Evolutionary conservation across 2,113 vertebrate species (phyloP), one percentile per base, ranked within the genome.

Genomic region (Ancistrus triradiatus): DNA sequence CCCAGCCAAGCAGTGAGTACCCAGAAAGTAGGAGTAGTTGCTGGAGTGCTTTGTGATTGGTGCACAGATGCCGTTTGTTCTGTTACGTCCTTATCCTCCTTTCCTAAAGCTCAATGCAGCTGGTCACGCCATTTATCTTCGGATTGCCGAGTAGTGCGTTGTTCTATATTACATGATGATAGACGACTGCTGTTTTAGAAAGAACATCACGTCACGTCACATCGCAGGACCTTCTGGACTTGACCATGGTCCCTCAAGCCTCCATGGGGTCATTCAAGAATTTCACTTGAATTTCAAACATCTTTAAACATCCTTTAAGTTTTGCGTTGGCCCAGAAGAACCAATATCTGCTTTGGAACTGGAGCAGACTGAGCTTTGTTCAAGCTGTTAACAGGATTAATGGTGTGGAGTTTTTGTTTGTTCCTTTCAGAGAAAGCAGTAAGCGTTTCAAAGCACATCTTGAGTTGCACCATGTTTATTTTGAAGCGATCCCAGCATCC

Each of bases 1-100:
- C 89, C 91, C 2, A 91, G 83, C 58, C 81, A 85, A 59, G 69
- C 83, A 89, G 95, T 97, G 85, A 89, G 94, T 91, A 86, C 87
- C 79, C 79, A 68, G 63, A 73, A 35, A 68, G 74, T 60, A 55
- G 74, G 69, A 43, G 71, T 51, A 74, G 75, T 13, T 68, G 64
- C 56, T 69, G 63, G 59, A 72, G 59, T 47, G 56, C 28, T 61
- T 67, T 72, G 46, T 69, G 48, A 66, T 63, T 66, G 35, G 64
- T 49, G 46, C 59, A 25, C 48, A 46, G 11, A 58, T 11, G 47
- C 18, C 11, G 2, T 18, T 1, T 52, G 40, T 63, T 28, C 47
- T 33, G 57, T 40, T 47, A 50, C 59, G 59, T 44, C 4, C 58
- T 58, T 33, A 33, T 62, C 48, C 66, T 70, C 18, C 42, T 59